These are phyloP conservation scores for Platycheirus albimanus DNA, from an alignment of 2,888 invertebrate species.

Conservation along the genomic window DNA sequence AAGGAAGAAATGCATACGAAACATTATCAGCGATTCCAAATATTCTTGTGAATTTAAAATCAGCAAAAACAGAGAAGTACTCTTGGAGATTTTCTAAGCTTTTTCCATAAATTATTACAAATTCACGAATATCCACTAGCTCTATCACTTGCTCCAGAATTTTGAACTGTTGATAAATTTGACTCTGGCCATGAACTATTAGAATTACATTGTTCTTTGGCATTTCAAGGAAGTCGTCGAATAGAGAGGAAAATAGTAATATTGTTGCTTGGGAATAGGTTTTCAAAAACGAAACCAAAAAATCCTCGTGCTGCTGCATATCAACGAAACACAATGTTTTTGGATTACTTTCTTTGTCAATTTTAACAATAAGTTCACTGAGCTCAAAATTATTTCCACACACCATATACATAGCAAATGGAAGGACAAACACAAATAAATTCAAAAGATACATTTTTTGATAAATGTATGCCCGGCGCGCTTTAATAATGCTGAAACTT, in stretches of 20 bases:
- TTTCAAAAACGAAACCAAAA: not conserved
- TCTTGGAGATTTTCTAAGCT: not conserved
- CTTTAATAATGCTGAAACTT: not conserved
- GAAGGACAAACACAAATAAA: not conserved
- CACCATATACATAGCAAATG: not conserved
- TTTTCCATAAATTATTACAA: constrained; percentile 4
- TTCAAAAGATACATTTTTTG: not conserved
- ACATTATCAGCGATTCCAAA: constrained; percentile 24
- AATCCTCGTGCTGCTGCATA: not conserved
- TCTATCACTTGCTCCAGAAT: not conserved
- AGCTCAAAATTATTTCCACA: not conserved
- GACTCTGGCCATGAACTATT: not conserved
- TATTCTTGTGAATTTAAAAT: constrained; percentile 43
- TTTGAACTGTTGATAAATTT: not conserved
- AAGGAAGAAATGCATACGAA: constrained; percentile 27
- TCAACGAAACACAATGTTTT: not conserved
- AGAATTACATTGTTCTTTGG: not conserved
- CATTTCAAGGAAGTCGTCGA: not conserved
- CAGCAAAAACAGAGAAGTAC: constrained; percentile 8
- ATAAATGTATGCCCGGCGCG: no score
- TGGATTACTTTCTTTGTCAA: not conserved
- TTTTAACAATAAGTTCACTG: not conserved
- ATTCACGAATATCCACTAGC: not conserved
- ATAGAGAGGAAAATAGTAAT: not conserved
- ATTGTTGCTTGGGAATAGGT: not conserved